phyloP scores from a whole-genome alignment of 2,888 invertebrate genomes.

The Catonia carolina region DNA sequence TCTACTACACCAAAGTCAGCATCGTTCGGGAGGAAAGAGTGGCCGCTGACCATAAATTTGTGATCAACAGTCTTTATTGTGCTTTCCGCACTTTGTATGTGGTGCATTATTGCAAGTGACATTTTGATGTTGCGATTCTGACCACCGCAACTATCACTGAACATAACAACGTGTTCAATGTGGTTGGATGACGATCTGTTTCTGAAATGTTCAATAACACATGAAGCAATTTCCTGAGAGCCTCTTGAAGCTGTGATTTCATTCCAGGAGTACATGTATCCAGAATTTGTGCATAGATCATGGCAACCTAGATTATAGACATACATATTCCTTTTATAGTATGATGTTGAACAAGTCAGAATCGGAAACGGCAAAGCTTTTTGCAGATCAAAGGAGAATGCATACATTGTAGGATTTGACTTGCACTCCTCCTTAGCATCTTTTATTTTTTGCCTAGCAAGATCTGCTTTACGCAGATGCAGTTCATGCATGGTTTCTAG shows the following conservation, averaged over 20 bases:
- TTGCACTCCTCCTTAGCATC: conserved; percentile 1
- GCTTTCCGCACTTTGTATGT: not conserved
- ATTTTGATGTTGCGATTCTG: conserved; percentile 38
- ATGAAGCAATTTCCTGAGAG: conserved; percentile 36
- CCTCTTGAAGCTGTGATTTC: conserved; percentile 37
- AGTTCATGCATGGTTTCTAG: conserved; percentile 5
- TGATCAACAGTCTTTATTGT: not conserved
- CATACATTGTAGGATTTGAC: not conserved
- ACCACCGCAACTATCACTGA: conserved; percentile 37
- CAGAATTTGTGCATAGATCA: conserved; percentile 34
- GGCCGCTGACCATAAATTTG: conserved; percentile 11
- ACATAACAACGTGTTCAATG: conserved; percentile 34
- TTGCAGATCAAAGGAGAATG: conserved; percentile 27
- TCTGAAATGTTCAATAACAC: conserved; percentile 32
- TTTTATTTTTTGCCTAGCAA: conserved; percentile 4
- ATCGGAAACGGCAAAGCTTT: no score
- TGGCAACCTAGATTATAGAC: conserved; percentile 34
- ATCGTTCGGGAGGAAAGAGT: not conserved
- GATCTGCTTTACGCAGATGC: conserved; percentile 14
- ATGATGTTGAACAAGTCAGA: conserved; percentile 35
- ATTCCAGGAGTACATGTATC: conserved; percentile 37
- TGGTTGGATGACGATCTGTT: not conserved
- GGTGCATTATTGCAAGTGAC: conserved; percentile 31
- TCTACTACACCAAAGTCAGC: conserved; percentile 1
- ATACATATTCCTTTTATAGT: conserved; percentile 37